These are phyloP conservation scores for Caenorhabditis becei DNA, from an alignment of 2,888 invertebrate species.

Conservation along the genomic window DNA sequence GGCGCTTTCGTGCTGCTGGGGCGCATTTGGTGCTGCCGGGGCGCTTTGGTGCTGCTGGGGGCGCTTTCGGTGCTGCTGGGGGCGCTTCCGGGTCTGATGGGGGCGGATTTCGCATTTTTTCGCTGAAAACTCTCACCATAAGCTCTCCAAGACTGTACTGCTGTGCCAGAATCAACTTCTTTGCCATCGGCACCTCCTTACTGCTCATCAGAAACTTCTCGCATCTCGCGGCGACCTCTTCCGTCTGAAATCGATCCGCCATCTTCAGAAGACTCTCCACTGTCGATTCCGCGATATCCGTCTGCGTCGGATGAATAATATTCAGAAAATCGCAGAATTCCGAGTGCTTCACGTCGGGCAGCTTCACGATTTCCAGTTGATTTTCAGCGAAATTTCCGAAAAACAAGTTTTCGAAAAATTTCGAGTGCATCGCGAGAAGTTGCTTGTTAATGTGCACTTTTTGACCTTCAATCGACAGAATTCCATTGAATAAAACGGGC, in stretches of 20 bases:
- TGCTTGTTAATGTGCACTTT: slow-evolving; percentile 37
- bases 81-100: no score
- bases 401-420: slow-evolving; percentile 28
- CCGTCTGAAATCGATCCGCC: slow-evolving; percentile 36
- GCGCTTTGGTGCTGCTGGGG: no score
- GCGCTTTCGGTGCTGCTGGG: no score
- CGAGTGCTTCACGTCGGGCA: slow-evolving; percentile 17
- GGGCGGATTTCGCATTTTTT: background rate
- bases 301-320: slow-evolving; percentile 36
- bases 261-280: slow-evolving; percentile 23
- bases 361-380: background rate
- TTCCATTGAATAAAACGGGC: slow-evolving; percentile 18
- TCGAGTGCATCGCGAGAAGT: slow-evolving; percentile 33
- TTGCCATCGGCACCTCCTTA: background rate
- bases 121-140: slow-evolving; percentile 5
- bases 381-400: slow-evolving; percentile 34
- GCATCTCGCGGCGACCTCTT: slow-evolving; percentile 21
- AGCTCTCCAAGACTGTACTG: slow-evolving; percentile 8
- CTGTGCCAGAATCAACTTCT: slow-evolving; percentile 25
- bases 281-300: background rate
- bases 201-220: slow-evolving; percentile 38
- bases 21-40: no score
- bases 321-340: slow-evolving; percentile 35
- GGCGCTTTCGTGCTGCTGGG: no score
- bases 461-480: slow-evolving; percentile 12